Evolutionary conservation across 2,888 invertebrate species (phyloP).

Genomic region (Acanthosepion esculentum): DNA sequence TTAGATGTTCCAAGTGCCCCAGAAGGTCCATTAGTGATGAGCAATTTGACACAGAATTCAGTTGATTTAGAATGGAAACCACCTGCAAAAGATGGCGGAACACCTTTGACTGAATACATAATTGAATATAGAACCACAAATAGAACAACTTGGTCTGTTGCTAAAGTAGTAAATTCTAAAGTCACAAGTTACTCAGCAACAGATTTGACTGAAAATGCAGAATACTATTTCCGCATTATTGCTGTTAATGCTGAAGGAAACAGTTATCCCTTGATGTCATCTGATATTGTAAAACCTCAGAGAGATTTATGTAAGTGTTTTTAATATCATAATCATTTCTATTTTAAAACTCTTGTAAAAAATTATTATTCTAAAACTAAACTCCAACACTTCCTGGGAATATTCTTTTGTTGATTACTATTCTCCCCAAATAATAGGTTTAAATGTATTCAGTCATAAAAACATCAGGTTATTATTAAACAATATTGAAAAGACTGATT

Average conservation of each 20-base stretch:
- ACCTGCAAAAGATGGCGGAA: slow-evolving; percentile 68
- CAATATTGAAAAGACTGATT: too few relatives aligned
- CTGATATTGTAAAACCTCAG: slow-evolving; percentile 71
- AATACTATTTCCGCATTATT: slow-evolving; percentile 72
- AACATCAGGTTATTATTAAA: too few relatives aligned
- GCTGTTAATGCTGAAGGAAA: slow-evolving; percentile 72
- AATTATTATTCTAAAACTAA: too few relatives aligned
- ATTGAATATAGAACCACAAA: slow-evolving; percentile 56
- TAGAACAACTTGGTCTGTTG: slow-evolving; percentile 83
- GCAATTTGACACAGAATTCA: slow-evolving; percentile 64
- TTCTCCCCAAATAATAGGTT: too few relatives aligned
- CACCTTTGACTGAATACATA: slow-evolving; percentile 64
- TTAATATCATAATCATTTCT: not conserved
- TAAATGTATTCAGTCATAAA: too few relatives aligned
- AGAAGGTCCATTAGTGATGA: slow-evolving; percentile 65
- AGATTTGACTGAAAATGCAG: slow-evolving; percentile 66
- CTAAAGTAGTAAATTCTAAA: slow-evolving; percentile 73
- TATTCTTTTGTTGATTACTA: too few relatives aligned
- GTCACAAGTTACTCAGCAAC: slow-evolving; percentile 65
- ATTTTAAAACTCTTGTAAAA: too few relatives aligned
- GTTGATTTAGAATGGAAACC: slow-evolving; percentile 72
- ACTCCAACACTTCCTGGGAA: too few relatives aligned
- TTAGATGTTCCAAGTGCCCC: slow-evolving; percentile 68
- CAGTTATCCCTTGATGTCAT: slow-evolving; percentile 81
- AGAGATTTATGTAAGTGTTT: slow-evolving; percentile 40